phyloP scores from a whole-genome alignment of 2,113 vertebrate genomes.

The Archocentrus centrarchus region DNA sequence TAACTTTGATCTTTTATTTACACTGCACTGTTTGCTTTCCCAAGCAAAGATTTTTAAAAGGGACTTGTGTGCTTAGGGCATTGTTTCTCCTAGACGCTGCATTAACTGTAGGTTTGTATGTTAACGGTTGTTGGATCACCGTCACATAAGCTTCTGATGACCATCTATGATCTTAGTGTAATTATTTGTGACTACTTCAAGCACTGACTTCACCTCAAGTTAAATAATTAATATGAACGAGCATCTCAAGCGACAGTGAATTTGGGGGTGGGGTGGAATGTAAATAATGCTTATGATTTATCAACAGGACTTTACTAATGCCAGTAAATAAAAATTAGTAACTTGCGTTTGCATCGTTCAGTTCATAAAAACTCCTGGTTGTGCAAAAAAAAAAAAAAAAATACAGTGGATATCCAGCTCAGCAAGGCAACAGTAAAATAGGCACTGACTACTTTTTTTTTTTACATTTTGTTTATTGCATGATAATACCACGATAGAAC shows the following conservation, averaged over 20 bases:
- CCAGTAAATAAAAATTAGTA: constrained; percentile 12
- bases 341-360: not conserved
- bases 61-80: not conserved
- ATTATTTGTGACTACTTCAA: constrained; percentile 2
- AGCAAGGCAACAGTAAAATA: not conserved
- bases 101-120: constrained; percentile 48
- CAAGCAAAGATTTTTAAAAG: constrained; percentile 8
- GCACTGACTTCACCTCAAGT: not conserved
- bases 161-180: not conserved
- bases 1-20: constrained; percentile 1
- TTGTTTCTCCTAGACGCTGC: constrained; percentile 12
- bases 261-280: constrained; percentile 17
- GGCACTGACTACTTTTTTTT: not conserved
- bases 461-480: constrained; percentile 59
- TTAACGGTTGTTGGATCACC: not conserved
- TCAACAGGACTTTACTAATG: not conserved
- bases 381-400: not conserved
- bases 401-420: not conserved
- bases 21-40: not conserved
- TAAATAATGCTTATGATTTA: constrained; percentile 34
- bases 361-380: not conserved
- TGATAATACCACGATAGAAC: constrained; percentile 31
- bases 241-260: not conserved
- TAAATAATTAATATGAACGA: constrained; percentile 3
- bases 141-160: constrained; percentile 12